Evolutionary conservation across 2,797 vertebrate genomes (phyloP), one percentile per base, ranked within the genome.

Genomic region (Halcyon chelicuti): DNA sequence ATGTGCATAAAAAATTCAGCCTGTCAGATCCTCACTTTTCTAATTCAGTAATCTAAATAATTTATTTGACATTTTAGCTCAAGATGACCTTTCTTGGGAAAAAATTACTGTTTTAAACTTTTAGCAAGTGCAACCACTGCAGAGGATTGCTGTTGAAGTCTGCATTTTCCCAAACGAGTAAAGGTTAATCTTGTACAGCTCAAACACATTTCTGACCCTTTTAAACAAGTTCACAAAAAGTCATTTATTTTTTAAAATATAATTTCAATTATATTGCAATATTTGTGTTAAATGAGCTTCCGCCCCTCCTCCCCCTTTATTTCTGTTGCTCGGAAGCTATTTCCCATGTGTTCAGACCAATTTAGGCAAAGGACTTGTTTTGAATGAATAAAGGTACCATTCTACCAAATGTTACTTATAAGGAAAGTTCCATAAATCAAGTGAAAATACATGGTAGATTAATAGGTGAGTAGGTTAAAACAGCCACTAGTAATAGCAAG

Each of bases 31-130:
- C 97, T 98, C 98, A 98, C 98, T 98, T 98, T 98, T 98, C 98
- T 98, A 98, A 98, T 98, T 98, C 98, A 98, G 98, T 98, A 98
- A 98, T 98, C 98, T 98, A 98, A 98, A 98, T 98, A 98, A 98
- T 98, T 98, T 98, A 98, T 98, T 98, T 98, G 98, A 98, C 98
- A 98, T 98, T 98, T 98, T 98, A 98, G 98, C 98, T 98, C 98
- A 98, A 98, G 98, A 98, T 98, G 98, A 98, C 98, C 98, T 98
- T 98, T 98, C 98, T 97, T 97, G 95, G 97, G 96, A 98, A 98
- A 98, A 98, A 98, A 98, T 98, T 98, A 98, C 98, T 98, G 98
- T 98, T 98, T 98, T 98, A 98, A 98, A 98, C 98, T 98, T 98
- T 98, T 98, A 98, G 98, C 98, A 98, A 98, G 98, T 98, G 95